Base-by-base conservation (phyloP, 1,140 invertebrate species). In the Ephestia elutella region DNA sequence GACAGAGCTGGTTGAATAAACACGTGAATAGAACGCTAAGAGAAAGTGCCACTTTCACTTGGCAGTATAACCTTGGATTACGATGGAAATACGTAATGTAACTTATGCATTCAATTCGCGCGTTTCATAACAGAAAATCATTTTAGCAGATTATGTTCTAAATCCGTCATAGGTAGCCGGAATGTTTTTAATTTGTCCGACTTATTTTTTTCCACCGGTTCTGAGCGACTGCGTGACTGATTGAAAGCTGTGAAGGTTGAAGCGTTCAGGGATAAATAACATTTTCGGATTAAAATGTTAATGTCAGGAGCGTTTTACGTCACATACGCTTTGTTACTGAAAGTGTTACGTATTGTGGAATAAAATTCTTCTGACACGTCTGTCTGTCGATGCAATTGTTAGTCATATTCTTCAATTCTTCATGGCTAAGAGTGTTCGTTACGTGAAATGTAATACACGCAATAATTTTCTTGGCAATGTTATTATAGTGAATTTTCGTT, bases 11-110 rank as follows among this genome's bases (percentile, higher is more conserved):
- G n/a, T 53, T 58, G 60, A 60, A 49, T 58, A 59, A 63, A 63
- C 59, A 62, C 58, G 30, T 21, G 55, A 54, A 35, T 25, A 61
- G 60, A 68, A 62, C 63, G 61, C 51, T 55, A 35, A 55, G 54
- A 59, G 53, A 66, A 53, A 53, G 50, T 53, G 5, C 11, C 67
- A 70, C 67, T 70, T 70, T 70, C 67, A 64, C 67, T 70, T 35
- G 19, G 19, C 20, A 25, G 30, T 48, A 54, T 65, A 65, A 65
- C 67, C 67, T 70, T 70, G 67, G 67, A 62, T 70, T 70, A 70
- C 62, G 62, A 25, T n/a, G 49, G 7, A 35, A 56, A 62, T 56
- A 69, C 67, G 63, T 65, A 69, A 65, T 32, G 51, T 63, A 63
- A 64, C 15, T 59, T 63, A 58, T 63, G 61, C 55, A 58, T 63